phyloP scores from a whole-genome alignment of 2,888 invertebrate species.

The Achlya flavicornis region DNA sequence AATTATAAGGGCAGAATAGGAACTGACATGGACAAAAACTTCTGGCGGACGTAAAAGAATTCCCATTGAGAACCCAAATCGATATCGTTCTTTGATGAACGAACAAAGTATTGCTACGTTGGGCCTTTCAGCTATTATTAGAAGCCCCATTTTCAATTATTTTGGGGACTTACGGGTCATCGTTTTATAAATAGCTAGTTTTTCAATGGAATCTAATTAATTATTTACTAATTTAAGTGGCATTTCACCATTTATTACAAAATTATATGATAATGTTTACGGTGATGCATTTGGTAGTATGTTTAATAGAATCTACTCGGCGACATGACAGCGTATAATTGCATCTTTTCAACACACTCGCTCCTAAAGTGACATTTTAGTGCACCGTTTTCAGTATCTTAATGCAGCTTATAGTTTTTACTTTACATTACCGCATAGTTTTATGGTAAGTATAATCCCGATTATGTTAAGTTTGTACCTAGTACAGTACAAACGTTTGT shows the following conservation, averaged over 20 bases:
- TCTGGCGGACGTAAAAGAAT: constrained; percentile 3
- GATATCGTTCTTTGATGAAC: constrained; percentile 4
- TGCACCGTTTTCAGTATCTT: too few species aligned
- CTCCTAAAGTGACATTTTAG: too few species aligned
- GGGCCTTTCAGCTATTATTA: neutral
- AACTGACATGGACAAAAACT: constrained; percentile 1
- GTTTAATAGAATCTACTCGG: too few species aligned
- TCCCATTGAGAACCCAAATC: constrained; percentile 5
- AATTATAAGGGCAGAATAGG: neutral
- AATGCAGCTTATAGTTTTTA: too few species aligned
- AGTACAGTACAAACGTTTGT: too few species aligned
- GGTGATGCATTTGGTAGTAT: too few species aligned
- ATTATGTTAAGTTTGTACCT: too few species aligned
- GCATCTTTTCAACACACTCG: too few species aligned
- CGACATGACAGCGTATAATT: too few species aligned
- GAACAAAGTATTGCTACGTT: neutral
- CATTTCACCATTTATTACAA: neutral
- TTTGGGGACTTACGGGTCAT: neutral
- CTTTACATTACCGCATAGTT: too few species aligned
- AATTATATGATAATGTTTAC: too few species aligned
- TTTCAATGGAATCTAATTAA: neutral
- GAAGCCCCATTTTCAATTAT: constrained; percentile 3
- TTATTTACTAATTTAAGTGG: neutral
- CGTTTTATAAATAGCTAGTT: neutral
- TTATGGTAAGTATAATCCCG: too few species aligned